Evolutionary conservation across 2,113 vertebrate genomes (phyloP).

Genomic region (Scomber colias): DNA sequence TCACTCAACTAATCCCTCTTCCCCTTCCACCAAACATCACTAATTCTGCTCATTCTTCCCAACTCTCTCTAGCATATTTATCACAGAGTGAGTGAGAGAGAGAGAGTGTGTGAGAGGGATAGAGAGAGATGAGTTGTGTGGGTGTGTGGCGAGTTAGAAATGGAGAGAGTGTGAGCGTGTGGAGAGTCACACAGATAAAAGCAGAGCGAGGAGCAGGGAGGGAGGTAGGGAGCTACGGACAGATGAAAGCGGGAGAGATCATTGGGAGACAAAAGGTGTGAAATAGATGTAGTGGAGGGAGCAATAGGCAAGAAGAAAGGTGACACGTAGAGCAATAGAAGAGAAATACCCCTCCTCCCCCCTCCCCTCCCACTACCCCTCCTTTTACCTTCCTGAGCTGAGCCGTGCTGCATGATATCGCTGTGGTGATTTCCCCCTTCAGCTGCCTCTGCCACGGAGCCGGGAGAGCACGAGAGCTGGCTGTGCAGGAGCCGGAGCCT

Average conservation of each 20-base stretch:
- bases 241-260: constrained; percentile 50
- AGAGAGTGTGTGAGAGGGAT: constrained; percentile 15
- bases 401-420: constrained; percentile 10
- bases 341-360: constrained; percentile 2
- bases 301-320: neutral
- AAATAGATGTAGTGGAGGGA: constrained; percentile 36
- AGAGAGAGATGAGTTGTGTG: constrained; percentile 33
- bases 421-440: constrained; percentile 17
- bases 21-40: constrained; percentile 19
- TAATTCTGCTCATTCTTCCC: constrained; percentile 18
- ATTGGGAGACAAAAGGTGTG: constrained; percentile 42
- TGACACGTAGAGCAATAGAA: constrained; percentile 15
- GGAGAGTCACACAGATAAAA: constrained; percentile 45
- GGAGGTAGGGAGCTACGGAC: constrained; percentile 18
- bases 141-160: constrained; percentile 36
- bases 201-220: constrained; percentile 8
- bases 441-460: constrained; percentile 42
- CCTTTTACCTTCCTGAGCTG: constrained; percentile 5
- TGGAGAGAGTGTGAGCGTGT: neutral
- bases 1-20: constrained; percentile 12
- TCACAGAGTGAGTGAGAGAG: constrained; percentile 27
- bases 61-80: constrained; percentile 28
- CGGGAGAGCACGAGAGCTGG: constrained; percentile 6
- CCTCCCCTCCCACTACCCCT: neutral
- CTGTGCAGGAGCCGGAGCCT: constrained; percentile 63